phyloP scores from a whole-genome alignment of 2,888 invertebrate genomes.

The Boloria selene region DNA sequence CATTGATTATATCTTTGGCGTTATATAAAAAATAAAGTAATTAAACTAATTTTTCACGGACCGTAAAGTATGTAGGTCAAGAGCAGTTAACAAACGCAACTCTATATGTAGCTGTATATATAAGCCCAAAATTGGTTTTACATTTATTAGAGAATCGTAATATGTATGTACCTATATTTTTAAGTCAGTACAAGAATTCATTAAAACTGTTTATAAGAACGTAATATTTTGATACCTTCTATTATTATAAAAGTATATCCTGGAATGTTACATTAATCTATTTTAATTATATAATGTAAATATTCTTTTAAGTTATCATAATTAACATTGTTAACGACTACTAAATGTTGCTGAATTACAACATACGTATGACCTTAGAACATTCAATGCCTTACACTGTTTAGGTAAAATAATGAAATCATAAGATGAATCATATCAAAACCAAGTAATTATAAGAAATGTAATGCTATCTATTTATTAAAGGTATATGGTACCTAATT shows the following conservation, averaged over 20 bases:
- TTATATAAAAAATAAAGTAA: slow-evolving; percentile 9
- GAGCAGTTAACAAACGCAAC: slow-evolving; percentile 2
- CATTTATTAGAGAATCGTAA: too few species aligned
- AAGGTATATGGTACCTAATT: too few species aligned
- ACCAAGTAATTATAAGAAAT: background rate
- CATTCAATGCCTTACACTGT: slow-evolving; percentile 30
- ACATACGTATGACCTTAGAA: slow-evolving; percentile 31
- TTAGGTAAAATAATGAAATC: slow-evolving; percentile 20
- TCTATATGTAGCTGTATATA: background rate
- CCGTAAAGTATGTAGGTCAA: slow-evolving; percentile 4
- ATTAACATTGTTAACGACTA: slow-evolving; percentile 28
- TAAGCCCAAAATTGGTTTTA: background rate
- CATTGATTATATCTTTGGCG: slow-evolving; percentile 9
- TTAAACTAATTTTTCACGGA: slow-evolving; percentile 6
- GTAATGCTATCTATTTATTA: background rate
- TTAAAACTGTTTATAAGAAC: too few species aligned
- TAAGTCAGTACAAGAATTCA: too few species aligned
- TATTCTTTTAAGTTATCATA: slow-evolving; percentile 7
- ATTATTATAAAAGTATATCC: too few species aligned
- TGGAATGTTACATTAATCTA: background rate
- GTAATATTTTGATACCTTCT: too few species aligned
- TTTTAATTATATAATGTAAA: background rate
- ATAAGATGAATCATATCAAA: slow-evolving; percentile 22
- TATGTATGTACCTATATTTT: too few species aligned
- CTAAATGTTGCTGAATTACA: slow-evolving; percentile 24